Base-by-base conservation (phyloP, 2,797 vertebrate species). In the Urosaurus nigricauda region DNA sequence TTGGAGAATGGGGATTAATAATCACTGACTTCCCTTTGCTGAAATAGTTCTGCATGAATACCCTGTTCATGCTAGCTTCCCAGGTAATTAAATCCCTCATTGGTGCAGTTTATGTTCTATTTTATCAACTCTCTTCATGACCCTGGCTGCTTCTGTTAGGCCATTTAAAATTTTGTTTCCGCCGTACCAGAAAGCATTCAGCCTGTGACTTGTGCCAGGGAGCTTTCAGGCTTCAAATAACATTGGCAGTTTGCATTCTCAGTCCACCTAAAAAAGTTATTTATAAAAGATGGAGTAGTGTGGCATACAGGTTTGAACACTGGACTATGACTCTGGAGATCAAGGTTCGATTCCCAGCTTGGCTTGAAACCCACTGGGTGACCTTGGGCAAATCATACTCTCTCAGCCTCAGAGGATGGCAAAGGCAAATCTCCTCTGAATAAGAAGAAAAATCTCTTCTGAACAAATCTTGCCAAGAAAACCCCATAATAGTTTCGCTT, bases 71-170 rank as follows among this genome's bases (percentile, higher is more conserved):
- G 80, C 84, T 89, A 87, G n/a, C 79, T 94, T 93, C 93, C 89
- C 90, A 90, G 83, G 79, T 92, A 95, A 96, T 95, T 96, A 95
- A 93, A 92, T 91, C 89, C 87, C 87, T 89, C 87, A 89, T 88
- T 93, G 91, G 91, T 90, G 88, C 92, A 91, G 86, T 94, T 95
- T 95, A 94, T 96, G 95, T 94, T 93, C 92, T 95, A 90, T 95
- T 96, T 96, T 96, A 95, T 95, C 91, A 95, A 95, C 95, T 95
- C 91, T 89, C 56, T 91, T 93, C 90, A 85, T 92, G 77, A 90
- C 90, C 89, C 21, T 89, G 85, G 92, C 94, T 89, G 84, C 71
- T 94, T 93, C 90, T 90, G 90, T 79, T 91, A 90, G 91, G 88
- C 89, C 90, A 91, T 93, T 93, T 91, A 91, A 87, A 83, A 70